Percentiles rank a stretch among this genome's conserved stretches.
phyloP scores from a whole-genome alignment of 1,140 invertebrate species.

The Drosophila triauraria region DNA sequence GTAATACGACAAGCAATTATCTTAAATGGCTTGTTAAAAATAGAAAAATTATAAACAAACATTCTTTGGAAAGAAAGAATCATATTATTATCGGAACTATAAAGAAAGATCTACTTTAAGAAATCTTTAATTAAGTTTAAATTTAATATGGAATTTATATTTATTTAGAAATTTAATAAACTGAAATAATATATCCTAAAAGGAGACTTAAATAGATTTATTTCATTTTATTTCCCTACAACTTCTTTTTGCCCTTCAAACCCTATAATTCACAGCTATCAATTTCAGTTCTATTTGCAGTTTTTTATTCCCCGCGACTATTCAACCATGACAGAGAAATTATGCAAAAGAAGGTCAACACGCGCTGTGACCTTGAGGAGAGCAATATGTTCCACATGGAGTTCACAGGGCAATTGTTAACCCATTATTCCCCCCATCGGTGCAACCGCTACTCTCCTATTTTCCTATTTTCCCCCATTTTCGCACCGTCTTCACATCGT shows the following conservation, averaged over 20 bases:
- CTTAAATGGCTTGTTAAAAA: slow-evolving; percentile 10
- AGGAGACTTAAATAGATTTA: no score
- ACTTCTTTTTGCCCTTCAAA: not conserved
- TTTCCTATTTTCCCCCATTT: not conserved
- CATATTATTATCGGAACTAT: no score
- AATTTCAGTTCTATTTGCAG: not conserved
- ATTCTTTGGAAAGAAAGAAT: not conserved
- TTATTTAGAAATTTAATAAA: no score
- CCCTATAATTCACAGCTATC: not conserved
- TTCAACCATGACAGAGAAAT: slow-evolving; percentile 6
- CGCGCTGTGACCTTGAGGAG: slow-evolving; percentile 58
- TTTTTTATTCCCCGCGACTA: not conserved
- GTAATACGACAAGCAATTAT: slow-evolving; percentile 9
- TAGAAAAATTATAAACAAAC: not conserved
- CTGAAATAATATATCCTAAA: no score
- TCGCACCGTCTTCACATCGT: slow-evolving; percentile 11
- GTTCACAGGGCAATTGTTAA: slow-evolving; percentile 42
- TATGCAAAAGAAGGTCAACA: slow-evolving; percentile 53
- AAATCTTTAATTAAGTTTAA: no score
- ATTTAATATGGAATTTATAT: no score
- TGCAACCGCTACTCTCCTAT: not conserved
- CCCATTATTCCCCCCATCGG: not conserved
- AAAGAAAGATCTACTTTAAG: no score
- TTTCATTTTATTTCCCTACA: no score
- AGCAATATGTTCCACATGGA: slow-evolving; percentile 20